phyloP scores from a whole-genome alignment of 1,140 invertebrate genomes.

The Uloborus diversus region DNA sequence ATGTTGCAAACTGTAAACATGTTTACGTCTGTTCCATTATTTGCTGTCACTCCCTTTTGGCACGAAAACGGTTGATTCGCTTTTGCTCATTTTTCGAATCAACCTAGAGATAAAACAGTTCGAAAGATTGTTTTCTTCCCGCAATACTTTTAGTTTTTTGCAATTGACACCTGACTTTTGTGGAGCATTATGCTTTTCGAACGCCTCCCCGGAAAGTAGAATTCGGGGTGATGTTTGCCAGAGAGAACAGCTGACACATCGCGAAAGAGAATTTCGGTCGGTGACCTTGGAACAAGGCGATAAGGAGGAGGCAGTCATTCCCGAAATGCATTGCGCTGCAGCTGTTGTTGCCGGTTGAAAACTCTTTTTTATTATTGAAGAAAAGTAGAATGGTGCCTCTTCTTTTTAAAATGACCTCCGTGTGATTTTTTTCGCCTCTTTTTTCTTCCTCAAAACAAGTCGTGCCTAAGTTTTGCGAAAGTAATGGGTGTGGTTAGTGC shows the following conservation, averaged over 20 bases:
- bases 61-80: neutral
- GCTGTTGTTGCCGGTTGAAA: constrained; percentile 28
- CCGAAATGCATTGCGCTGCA: constrained; percentile 7
- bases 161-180: too few species aligned
- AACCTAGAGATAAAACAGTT: neutral
- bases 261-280: constrained; percentile 45
- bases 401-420: too few species aligned
- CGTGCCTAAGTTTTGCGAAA: too few species aligned
- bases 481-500: too few species aligned
- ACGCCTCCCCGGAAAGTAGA: too few species aligned
- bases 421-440: too few species aligned
- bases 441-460: too few species aligned
- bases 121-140: too few species aligned
- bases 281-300: constrained; percentile 42
- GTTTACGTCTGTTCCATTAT: constrained; percentile 41
- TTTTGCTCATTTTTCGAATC: neutral
- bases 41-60: constrained; percentile 1
- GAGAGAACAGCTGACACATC: constrained; percentile 42
- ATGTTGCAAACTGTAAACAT: constrained; percentile 53
- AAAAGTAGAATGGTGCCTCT: too few species aligned
- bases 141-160: too few species aligned
- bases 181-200: too few species aligned
- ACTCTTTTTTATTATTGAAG: neutral
- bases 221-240: neutral
- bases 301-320: neutral